Evolutionary conservation across 2,113 vertebrate species (phyloP).

Genomic region (Lycocorax pyrrhopterus): DNA sequence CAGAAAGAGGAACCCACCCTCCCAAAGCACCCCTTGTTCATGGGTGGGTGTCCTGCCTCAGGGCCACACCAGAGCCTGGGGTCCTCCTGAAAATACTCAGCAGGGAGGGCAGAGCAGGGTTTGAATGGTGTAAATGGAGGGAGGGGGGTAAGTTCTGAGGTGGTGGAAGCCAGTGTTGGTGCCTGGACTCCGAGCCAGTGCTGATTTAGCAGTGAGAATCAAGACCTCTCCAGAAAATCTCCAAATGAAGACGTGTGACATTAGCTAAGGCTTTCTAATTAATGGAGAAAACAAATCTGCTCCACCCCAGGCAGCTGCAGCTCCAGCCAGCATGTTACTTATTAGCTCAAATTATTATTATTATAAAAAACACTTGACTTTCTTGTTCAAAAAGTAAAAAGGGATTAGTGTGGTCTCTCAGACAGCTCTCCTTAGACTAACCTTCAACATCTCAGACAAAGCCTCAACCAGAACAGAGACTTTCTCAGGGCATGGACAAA

Average conservation of each 20-base stretch:
- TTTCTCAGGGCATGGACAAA: conserved; percentile 58
- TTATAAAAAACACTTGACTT: conserved; percentile 70
- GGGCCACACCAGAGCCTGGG: neutral
- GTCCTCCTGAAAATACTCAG: neutral
- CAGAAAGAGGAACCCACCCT: neutral
- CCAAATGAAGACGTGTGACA: conserved; percentile 59
- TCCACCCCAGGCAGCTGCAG: conserved; percentile 69
- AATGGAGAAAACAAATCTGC: conserved; percentile 68
- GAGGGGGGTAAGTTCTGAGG: neutral
- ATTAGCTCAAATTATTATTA: conserved; percentile 79
- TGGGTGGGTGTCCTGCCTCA: neutral
- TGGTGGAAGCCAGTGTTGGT: neutral
- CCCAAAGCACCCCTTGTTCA: neutral
- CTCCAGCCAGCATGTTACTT: conserved; percentile 70
- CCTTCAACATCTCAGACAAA: conserved; percentile 57
- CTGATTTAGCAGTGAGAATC: neutral
- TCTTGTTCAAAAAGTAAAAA: conserved; percentile 68
- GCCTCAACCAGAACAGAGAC: conserved; percentile 40
- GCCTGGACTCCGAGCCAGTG: neutral
- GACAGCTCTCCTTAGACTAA: conserved; percentile 51
- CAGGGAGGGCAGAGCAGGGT: neutral
- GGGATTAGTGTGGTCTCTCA: conserved; percentile 67
- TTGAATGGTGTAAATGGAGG: neutral
- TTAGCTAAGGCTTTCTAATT: conserved; percentile 70
- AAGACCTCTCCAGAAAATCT: conserved; percentile 24